Evolutionary conservation across 1,140 invertebrate species (phyloP).

Genomic region (Fopius arisanus): DNA sequence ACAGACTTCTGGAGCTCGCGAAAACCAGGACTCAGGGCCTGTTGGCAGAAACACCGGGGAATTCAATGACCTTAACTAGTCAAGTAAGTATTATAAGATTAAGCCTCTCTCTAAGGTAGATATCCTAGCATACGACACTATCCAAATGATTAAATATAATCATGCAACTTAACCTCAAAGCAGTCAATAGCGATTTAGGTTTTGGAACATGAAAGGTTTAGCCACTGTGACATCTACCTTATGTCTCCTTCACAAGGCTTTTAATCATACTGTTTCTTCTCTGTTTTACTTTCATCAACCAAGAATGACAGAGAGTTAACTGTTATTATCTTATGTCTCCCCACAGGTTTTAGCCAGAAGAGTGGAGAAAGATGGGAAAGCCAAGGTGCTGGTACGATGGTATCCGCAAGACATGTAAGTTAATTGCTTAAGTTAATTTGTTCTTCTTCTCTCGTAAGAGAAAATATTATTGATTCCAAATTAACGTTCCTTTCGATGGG

Average conservation of each 20-base stretch:
- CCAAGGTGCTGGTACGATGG: conserved; percentile 73
- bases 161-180: no score
- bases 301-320: not conserved
- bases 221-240: no score
- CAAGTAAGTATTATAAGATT: conserved; percentile 64
- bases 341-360: conserved; percentile 70
- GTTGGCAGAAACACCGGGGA: conserved; percentile 62
- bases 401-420: conserved; percentile 76
- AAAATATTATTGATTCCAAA: conserved; percentile 9
- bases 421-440: conserved; percentile 13
- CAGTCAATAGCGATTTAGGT: no score
- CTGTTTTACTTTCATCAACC: no score
- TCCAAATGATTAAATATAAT: no score
- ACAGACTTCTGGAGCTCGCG: conserved; percentile 70
- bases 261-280: no score
- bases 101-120: no score
- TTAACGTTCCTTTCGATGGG: no score
- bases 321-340: conserved; percentile 22
- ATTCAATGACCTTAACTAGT: conserved; percentile 72
- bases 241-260: no score
- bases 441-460: not conserved
- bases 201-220: no score
- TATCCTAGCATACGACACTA: no score
- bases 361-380: conserved; percentile 69
- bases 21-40: conserved; percentile 70